Base-by-base conservation (phyloP, 1,140 invertebrate species). In the Drosophila sproati region DNA sequence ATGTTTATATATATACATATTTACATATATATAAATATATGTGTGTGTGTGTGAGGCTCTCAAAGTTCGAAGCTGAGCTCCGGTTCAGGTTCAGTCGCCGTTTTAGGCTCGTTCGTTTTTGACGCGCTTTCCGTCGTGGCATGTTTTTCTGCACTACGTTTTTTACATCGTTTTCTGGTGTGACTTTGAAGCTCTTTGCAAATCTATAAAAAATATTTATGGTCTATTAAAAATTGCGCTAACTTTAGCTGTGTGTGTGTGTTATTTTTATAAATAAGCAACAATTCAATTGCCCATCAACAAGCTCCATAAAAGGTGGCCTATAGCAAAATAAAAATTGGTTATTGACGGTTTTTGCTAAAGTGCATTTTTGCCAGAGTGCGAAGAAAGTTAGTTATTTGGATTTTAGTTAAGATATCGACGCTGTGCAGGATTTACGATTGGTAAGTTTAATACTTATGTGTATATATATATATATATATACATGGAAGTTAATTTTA, bases 51-150 rank as follows among this genome's bases (percentile, higher is more conserved):
- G 32, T 12, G 28, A 31, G 57, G 57, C 57, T 34, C 55, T 74
- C 60, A 59, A 31, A 51, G 61, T 61, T 56, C 61, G 73, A 76
- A 77, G 68, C 61, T 67, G n/a, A 71, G 63, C 77, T 76, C 68
- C 67, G 41, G 66, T 60, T 68, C 56, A 59, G 61, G 48, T 67
- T 79, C 68, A 79, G 67, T 79, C 62, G 77, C 68, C 62, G 73
- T 77, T 79, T 68, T 57, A 73, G 62, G 63, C 69, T 79, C 68
- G 77, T 73, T 77, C 47, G 73, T 59, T 79, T 54, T 63, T 52
- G 73, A 79, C 73, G 77, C 62, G 62, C 41, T 66, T 20, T 20
- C 20, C 52, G 37, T 55, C 62, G 56, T 57, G 63, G 48, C 45
- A 35, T 43, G 47, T 41, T 34, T 43, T 62, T 69, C 20, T 57